phyloP scores from a whole-genome alignment of 2,888 invertebrate species.

The Chromoteleia sp. region DNA sequence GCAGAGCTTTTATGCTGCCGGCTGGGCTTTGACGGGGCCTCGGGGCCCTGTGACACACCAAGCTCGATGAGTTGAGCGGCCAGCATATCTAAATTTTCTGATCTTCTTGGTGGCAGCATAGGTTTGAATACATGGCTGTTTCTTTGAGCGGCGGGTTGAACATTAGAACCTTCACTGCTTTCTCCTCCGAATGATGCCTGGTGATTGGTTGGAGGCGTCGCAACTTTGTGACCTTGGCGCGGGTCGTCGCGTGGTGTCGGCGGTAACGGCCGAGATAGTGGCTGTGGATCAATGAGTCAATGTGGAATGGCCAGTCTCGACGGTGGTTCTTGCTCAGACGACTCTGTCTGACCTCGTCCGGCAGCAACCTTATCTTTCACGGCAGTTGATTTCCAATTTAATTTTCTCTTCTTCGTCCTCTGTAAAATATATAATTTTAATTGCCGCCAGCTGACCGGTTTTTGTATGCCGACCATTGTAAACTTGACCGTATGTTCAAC shows the following conservation, averaged over 20 bases:
- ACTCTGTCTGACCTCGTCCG: conserved; percentile 83
- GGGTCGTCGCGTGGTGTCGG: conserved; percentile 91
- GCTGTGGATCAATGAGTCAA: conserved; percentile 94
- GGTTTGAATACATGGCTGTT: conserved; percentile 95
- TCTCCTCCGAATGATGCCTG: conserved; percentile 75
- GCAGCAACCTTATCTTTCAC: conserved; percentile 79
- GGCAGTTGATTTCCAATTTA: no score
- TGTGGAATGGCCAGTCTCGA: conserved; percentile 95
- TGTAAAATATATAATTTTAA: conserved; percentile 99
- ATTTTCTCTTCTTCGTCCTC: no score
- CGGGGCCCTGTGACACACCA: conserved; percentile 91
- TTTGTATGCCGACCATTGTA: conserved; percentile 99
- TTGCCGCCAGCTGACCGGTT: conserved; percentile 99
- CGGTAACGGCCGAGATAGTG: conserved; percentile 92
- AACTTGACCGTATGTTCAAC: no score
- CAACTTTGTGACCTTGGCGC: conserved; percentile 82
- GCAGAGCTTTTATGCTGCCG: conserved; percentile 81
- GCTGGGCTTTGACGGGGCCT: conserved; percentile 88
- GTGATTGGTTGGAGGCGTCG: conserved; percentile 83
- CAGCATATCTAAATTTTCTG: conserved; percentile 97
- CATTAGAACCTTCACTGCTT: conserved; percentile 79
- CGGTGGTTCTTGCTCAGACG: conserved; percentile 94
- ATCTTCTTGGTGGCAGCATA: no score
- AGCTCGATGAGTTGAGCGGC: conserved; percentile 98
- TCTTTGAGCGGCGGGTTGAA: conserved; percentile 89